Percentiles rank a stretch among this genome's conserved stretches.
Conservation (phyloP, 2,113 vertebrate genomes). For the Nesogale talazaci region DNA sequence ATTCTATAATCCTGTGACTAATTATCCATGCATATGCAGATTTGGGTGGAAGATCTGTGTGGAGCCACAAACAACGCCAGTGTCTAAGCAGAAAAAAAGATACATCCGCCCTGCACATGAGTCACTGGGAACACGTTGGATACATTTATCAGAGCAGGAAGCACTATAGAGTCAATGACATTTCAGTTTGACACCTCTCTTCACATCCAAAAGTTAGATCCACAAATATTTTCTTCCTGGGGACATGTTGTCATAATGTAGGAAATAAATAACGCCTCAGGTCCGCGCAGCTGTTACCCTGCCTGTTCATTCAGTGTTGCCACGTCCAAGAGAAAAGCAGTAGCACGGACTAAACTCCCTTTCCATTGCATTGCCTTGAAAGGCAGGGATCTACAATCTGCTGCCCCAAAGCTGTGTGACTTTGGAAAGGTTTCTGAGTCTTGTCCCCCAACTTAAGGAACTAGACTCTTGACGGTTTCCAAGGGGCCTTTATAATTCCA, state of each 20-base stretch:
- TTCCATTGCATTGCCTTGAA: not conserved
- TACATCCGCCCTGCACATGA: conserved; percentile 47
- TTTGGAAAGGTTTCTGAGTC: conserved; percentile 40
- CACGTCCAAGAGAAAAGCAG: not conserved
- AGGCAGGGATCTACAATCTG: not conserved
- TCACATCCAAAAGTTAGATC: conserved; percentile 77
- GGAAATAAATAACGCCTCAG: conserved; percentile 69
- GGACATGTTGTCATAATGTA: conserved; percentile 73
- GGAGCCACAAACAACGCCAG: conserved; percentile 55
- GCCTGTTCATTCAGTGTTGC: not conserved
- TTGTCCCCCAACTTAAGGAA: not conserved
- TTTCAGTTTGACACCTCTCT: conserved; percentile 69
- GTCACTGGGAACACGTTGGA: conserved; percentile 77
- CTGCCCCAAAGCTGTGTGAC: conserved; percentile 13
- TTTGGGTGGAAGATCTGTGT: not conserved
- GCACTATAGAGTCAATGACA: conserved; percentile 65
- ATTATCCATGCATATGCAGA: conserved; percentile 51
- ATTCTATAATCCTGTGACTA: conserved; percentile 61
- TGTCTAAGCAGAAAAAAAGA: conserved; percentile 32
- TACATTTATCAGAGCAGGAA: conserved; percentile 76
- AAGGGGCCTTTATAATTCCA: not conserved
- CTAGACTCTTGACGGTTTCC: not conserved
- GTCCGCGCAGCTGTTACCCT: conserved; percentile 59
- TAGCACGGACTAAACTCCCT: not conserved
- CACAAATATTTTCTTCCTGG: conserved; percentile 76